Evolutionary conservation across 2,113 vertebrate species (phyloP), one percentile per base, ranked within the genome.

Genomic region (Chlorodrepanis virens): DNA sequence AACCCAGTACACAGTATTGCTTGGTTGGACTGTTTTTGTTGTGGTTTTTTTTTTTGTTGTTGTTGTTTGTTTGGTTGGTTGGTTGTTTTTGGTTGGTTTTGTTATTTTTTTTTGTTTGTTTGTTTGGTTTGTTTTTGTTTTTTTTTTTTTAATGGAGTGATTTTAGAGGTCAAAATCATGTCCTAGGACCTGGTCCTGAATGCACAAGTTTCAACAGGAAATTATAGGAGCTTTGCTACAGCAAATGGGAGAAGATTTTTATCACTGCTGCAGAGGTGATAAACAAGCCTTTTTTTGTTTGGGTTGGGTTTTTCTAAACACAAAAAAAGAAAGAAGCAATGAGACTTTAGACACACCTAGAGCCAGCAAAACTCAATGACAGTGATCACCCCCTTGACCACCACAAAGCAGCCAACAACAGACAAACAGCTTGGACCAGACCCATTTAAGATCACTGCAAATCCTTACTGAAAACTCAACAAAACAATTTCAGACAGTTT

Each of bases 61-160:
- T n/a, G n/a, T 54, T 54, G 47, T 12, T 40, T 40, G 40, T 12
- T 40, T 40, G 39, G 39, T 40, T 40, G 40, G 40, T 42, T 42
- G 40, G 14, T 42, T 42, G 40, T 42, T 42, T 42, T 42, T 42
- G 40, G 15, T 42, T 49, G 23, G 23, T 37, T 37, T 37, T 37
- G 37, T 3, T n/a, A n/a, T n/a, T n/a, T 21, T 7, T 50, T 14
- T 42, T 52, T 15, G 40, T 8, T 40, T 40, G 39, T 49, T 13
- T 19, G 31, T 50, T 31, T 7, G 8, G 8, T 50, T 31, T 7
- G 8, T 6, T 2, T 20, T 69, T 23, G 47, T 52, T 52, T 52
- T 18, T 17, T 16, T 19, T 35, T n/a, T 5, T 25, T 35, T 7
- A 0, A 39, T 37, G 1, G 27, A 57, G 25, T 42, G 1, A 70